A percentile compares a stretch with the other conserved stretches of the same genome.
Conservation (phyloP, 1,140 invertebrate species). For the Rhynchophorus ferrugineus region DNA sequence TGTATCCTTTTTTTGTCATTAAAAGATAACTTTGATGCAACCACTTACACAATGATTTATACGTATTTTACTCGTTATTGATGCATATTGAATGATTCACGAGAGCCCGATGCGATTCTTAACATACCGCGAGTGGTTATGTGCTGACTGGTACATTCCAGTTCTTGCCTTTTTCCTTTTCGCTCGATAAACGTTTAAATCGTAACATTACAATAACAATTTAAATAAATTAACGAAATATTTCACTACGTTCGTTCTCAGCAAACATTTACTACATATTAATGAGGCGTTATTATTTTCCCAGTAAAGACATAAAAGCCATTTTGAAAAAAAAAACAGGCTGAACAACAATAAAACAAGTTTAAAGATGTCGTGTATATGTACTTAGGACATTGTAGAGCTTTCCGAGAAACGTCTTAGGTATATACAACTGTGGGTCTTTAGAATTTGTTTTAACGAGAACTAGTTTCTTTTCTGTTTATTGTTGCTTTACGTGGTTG, state of each 20-base stretch:
- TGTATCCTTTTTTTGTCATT: no score
- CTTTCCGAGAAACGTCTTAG: constrained; percentile 3
- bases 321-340: constrained; percentile 4
- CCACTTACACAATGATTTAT: no score
- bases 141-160: no score
- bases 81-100: no score
- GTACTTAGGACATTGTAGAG: constrained; percentile 9
- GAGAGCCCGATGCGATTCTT: no score
- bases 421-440: background rate
- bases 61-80: no score
- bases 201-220: background rate
- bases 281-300: constrained; percentile 3
- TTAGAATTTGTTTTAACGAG: constrained; percentile 2
- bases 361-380: constrained; percentile 10
- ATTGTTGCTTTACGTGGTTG: background rate
- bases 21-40: no score
- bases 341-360: constrained; percentile 5
- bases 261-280: background rate
- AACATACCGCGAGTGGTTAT: no score
- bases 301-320: constrained; percentile 7
- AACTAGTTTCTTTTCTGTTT: background rate
- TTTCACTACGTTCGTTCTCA: background rate
- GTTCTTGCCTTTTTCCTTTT: no score
- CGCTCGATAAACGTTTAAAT: background rate
- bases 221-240: background rate